Percentiles rank a stretch among this genome's conserved stretches.
These are phyloP conservation scores for Ridgeia piscesae DNA, from an alignment of 1,140 invertebrate genomes.

Conservation along the genomic window DNA sequence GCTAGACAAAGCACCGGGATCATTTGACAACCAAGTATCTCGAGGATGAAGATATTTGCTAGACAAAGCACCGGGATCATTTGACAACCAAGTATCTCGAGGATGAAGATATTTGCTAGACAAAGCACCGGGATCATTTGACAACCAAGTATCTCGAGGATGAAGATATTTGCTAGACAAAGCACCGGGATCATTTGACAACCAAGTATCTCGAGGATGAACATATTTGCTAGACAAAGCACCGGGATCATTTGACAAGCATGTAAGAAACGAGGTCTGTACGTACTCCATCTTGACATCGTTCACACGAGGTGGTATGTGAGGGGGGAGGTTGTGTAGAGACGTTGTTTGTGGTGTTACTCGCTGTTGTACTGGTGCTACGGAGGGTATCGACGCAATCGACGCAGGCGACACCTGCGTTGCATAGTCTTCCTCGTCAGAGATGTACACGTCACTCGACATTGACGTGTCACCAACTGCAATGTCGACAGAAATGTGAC, in stretches of 20 bases:
- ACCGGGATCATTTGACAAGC: not conserved
- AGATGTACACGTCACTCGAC: constrained; percentile 53
- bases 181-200: no score
- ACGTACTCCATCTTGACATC: constrained; percentile 16
- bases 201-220: no score
- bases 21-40: no score
- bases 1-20: no score
- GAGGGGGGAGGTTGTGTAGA: constrained; percentile 28
- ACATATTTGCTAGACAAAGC: not conserved
- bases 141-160: no score
- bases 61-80: no score
- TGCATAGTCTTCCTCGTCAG: constrained; percentile 56
- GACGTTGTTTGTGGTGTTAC: constrained; percentile 25
- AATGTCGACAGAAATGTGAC: not conserved
- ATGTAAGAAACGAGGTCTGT: not conserved
- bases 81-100: no score
- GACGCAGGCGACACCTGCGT: constrained; percentile 19
- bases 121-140: no score
- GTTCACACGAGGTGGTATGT: constrained; percentile 25
- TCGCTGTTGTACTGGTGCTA: constrained; percentile 26
- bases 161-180: no score
- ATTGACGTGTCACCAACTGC: constrained; percentile 30
- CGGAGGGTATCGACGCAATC: not conserved
- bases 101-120: no score
- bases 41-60: no score